phyloP scores from a whole-genome alignment of 2,888 invertebrate species.

The Oxyteleia sp. region DNA sequence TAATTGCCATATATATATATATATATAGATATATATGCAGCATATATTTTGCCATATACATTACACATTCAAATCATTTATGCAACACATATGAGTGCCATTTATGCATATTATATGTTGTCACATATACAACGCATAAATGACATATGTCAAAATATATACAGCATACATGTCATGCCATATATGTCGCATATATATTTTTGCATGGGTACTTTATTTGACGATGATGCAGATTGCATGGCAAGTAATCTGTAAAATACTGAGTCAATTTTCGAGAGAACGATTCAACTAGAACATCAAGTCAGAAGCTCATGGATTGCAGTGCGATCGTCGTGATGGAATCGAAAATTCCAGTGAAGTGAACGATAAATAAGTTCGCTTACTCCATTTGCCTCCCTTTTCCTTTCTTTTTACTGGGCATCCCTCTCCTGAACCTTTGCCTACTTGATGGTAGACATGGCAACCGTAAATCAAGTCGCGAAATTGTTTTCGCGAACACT shows the following conservation, averaged over 20 bases:
- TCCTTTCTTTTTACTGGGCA: constrained; percentile 34
- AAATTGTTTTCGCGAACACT: constrained; percentile 80
- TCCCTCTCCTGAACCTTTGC: constrained; percentile 28
- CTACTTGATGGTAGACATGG: constrained; percentile 64
- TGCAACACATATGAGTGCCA: too few relatives aligned
- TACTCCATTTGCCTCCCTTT: constrained; percentile 62
- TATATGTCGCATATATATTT: too few relatives aligned
- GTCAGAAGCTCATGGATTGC: constrained; percentile 41
- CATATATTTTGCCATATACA: too few relatives aligned
- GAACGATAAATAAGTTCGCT: constrained; percentile 73
- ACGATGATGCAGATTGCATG: neutral
- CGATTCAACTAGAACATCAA: constrained; percentile 55
- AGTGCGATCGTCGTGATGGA: constrained; percentile 57
- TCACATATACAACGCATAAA: too few relatives aligned
- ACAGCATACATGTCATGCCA: too few relatives aligned
- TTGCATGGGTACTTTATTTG: too few relatives aligned
- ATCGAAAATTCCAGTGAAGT: constrained; percentile 72
- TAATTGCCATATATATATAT: too few relatives aligned
- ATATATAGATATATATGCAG: too few relatives aligned
- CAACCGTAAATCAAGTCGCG: constrained; percentile 80
- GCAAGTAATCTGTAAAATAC: constrained; percentile 44
- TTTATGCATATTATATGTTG: too few relatives aligned
- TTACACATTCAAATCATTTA: too few relatives aligned
- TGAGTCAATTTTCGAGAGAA: constrained; percentile 49
- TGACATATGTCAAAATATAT: too few relatives aligned